These are phyloP conservation scores for Philereme vetulata DNA, from an alignment of 2,888 invertebrate genomes.

Conservation along the genomic window DNA sequence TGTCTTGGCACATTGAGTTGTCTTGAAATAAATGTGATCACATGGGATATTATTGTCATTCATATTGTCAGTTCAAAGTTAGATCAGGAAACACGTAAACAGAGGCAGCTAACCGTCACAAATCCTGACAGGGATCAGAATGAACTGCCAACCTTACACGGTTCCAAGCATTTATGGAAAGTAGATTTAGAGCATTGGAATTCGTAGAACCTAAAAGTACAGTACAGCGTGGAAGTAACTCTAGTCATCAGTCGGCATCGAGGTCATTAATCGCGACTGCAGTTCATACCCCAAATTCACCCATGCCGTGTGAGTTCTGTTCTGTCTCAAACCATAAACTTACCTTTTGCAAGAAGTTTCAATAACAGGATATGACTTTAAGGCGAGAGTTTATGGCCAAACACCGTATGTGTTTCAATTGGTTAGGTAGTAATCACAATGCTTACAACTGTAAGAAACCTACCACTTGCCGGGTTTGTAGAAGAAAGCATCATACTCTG, in stretches of 20 bases:
- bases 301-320: conserved; percentile 4
- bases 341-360: conserved; percentile 2
- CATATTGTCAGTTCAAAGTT: conserved; percentile 17
- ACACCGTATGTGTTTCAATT: conserved; percentile 9
- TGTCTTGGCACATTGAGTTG: conserved; percentile 29
- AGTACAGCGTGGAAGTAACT: not conserved
- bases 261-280: too few relatives aligned
- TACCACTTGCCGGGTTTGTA: conserved; percentile 3
- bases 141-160: not conserved
- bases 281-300: too few relatives aligned
- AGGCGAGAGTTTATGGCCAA: not conserved
- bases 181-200: not conserved
- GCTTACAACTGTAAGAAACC: conserved; percentile 1
- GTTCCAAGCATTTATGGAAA: not conserved
- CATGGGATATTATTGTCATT: conserved; percentile 34
- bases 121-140: not conserved
- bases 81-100: not conserved
- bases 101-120: not conserved
- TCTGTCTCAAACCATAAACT: conserved; percentile 1
- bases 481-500: not conserved
- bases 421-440: conserved; percentile 1
- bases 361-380: not conserved
- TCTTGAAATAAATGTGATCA: conserved; percentile 21
- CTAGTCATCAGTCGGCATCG: too few relatives aligned
- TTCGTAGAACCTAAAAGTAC: conserved; percentile 1